These are phyloP conservation scores for Apamea monoglypha DNA, from an alignment of 2,888 invertebrate genomes.

Conservation along the genomic window DNA sequence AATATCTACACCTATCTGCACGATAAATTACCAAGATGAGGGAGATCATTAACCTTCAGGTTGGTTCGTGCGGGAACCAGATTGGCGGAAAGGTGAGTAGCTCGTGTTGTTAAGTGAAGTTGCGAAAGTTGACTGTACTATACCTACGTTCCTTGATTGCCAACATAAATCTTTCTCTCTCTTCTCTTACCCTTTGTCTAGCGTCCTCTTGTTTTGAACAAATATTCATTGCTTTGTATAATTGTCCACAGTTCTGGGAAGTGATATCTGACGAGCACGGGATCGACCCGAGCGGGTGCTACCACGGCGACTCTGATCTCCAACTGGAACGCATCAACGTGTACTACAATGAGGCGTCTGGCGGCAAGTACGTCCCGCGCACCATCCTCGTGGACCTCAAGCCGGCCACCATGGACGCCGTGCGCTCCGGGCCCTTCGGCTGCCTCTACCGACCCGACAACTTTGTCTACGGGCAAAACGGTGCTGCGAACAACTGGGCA, in stretches of 20 bases:
- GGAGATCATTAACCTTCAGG: conserved; percentile 94
- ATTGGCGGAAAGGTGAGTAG: conserved; percentile 89
- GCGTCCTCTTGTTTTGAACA: not conserved
- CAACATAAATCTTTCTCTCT: not conserved
- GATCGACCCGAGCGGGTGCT: conserved; percentile 92
- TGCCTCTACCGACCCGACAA: conserved; percentile 97
- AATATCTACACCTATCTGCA: conserved; percentile 54
- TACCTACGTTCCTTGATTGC: not conserved
- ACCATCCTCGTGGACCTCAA: conserved; percentile 85
- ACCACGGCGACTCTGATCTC: conserved; percentile 93
- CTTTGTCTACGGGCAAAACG: conserved; percentile 93
- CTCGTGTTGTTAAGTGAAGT: too few relatives aligned
- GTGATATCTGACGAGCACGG: conserved; percentile 95
- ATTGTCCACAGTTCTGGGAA: conserved; percentile 92
- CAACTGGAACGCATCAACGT: conserved; percentile 94
- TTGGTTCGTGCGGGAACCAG: conserved; percentile 93
- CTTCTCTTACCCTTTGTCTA: not conserved
- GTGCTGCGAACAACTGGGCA: conserved; percentile 89
- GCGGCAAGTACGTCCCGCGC: conserved; percentile 87
- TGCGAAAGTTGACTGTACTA: not conserved
- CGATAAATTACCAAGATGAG: conserved; percentile 91
- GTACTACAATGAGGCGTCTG: conserved; percentile 93
- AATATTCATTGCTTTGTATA: not conserved
- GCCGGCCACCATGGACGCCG: conserved; percentile 94
- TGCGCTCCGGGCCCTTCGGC: conserved; percentile 96